Evolutionary conservation across 1,140 invertebrate genomes (phyloP).

Genomic region (Phymastichus coffea): DNA sequence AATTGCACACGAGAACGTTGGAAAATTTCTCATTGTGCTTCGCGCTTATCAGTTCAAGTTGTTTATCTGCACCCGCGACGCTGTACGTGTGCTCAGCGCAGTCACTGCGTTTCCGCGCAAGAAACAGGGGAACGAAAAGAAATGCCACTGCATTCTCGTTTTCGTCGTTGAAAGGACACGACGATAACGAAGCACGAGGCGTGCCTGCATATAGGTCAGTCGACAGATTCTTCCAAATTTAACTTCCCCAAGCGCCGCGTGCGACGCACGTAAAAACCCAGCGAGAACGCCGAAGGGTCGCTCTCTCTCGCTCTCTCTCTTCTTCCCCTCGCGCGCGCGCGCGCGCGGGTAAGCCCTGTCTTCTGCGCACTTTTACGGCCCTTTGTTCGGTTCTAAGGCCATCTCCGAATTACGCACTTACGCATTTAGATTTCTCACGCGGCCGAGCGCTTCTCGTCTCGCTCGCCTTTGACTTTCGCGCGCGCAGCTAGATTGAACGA

Average conservation of each 20-base stretch:
- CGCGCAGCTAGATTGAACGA: too few relatives aligned
- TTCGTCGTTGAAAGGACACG: not conserved
- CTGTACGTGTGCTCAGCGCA: too few relatives aligned
- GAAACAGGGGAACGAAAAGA: not conserved
- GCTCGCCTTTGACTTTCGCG: not conserved
- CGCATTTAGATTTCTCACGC: too few relatives aligned
- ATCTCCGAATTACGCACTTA: too few relatives aligned
- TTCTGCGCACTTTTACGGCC: too few relatives aligned
- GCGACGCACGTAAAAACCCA: not conserved
- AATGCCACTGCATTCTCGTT: not conserved
- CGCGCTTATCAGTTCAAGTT: too few relatives aligned
- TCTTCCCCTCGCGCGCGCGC: not conserved
- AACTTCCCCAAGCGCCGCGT: not conserved
- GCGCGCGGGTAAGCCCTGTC: too few relatives aligned
- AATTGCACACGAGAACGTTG: too few relatives aligned
- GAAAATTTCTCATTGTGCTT: too few relatives aligned
- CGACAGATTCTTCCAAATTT: not conserved
- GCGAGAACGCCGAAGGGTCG: not conserved
- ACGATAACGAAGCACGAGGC: not conserved
- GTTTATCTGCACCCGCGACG: not conserved
- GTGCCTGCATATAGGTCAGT: not conserved
- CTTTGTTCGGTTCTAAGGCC: too few relatives aligned
- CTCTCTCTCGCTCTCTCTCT: not conserved
- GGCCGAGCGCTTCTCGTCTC: too few relatives aligned
- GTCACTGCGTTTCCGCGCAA: not conserved